These are phyloP conservation scores for Epizoanthus stellaris DNA, from an alignment of 92 coral and sea anemone species.

Conservation along the genomic window DNA sequence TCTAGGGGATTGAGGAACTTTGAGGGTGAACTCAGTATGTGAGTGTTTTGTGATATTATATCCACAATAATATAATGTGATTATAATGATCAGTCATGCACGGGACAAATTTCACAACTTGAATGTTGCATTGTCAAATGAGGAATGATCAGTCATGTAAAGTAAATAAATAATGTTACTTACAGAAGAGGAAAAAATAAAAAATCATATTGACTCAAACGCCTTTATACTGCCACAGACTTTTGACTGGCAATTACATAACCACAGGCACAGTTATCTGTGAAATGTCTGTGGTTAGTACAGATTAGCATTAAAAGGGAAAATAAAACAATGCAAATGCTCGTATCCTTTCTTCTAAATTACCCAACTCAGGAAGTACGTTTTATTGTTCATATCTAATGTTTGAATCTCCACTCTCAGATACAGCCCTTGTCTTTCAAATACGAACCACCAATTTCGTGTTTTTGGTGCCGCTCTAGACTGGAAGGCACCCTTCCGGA, in stretches of 20 bases:
- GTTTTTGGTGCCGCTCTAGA: not conserved
- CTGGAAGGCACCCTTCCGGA: not conserved
- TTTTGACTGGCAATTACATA: conserved; percentile 7
- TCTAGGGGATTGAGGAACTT: too few species aligned
- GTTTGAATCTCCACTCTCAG: not conserved
- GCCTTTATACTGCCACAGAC: too few species aligned
- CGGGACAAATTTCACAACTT: too few species aligned
- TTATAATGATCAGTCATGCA: too few species aligned
- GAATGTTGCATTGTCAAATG: too few species aligned
- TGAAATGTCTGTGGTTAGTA: not conserved
- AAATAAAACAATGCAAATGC: not conserved
- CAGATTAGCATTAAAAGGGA: not conserved
- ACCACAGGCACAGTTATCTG: conserved; percentile 8
- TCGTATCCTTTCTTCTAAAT: not conserved
- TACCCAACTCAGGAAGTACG: not conserved
- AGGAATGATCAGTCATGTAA: too few species aligned
- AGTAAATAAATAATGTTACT: too few species aligned
- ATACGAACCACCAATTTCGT: not conserved
- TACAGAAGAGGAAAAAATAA: too few species aligned
- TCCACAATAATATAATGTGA: too few species aligned
- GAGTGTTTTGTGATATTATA: too few species aligned
- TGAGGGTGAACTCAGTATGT: too few species aligned
- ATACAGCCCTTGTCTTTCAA: not conserved
- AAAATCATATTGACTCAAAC: too few species aligned
- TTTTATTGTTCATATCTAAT: not conserved